Conservation (phyloP, 1,140 invertebrate genomes). For the Diprion similis region DNA sequence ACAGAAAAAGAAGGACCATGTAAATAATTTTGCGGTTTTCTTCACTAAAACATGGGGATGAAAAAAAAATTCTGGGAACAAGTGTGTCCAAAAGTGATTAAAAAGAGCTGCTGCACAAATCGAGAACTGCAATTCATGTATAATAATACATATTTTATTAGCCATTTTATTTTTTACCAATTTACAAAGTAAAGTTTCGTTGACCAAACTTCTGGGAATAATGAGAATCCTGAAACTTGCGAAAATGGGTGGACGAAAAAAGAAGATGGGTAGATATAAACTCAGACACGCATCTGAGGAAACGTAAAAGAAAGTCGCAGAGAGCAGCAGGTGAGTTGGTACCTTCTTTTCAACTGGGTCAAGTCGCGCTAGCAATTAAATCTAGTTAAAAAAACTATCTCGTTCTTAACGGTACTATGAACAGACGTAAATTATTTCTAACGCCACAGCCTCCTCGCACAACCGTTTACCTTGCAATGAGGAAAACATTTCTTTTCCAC, state of each 20-base stretch:
- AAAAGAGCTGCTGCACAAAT: not conserved
- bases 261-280: not conserved
- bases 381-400: not conserved
- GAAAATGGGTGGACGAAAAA: not conserved
- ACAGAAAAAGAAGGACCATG: conserved; percentile 25
- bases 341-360: conserved; percentile 7
- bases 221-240: not conserved
- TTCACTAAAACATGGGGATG: conserved; percentile 1
- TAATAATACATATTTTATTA: too few relatives aligned
- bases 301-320: conserved; percentile 6
- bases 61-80: conserved; percentile 12
- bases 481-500: too few relatives aligned
- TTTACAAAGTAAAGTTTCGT: not conserved
- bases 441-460: too few relatives aligned
- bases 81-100: not conserved
- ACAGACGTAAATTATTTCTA: too few relatives aligned
- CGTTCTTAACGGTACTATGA: too few relatives aligned
- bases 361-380: not conserved
- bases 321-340: not conserved
- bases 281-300: not conserved
- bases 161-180: too few relatives aligned
- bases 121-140: not conserved
- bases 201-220: not conserved
- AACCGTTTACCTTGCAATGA: too few relatives aligned
- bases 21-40: not conserved